A percentile compares a stretch with the other conserved stretches of the same genome.
Evolutionary conservation across 2,888 invertebrate species (phyloP).

Genomic region (Macaria notata): DNA sequence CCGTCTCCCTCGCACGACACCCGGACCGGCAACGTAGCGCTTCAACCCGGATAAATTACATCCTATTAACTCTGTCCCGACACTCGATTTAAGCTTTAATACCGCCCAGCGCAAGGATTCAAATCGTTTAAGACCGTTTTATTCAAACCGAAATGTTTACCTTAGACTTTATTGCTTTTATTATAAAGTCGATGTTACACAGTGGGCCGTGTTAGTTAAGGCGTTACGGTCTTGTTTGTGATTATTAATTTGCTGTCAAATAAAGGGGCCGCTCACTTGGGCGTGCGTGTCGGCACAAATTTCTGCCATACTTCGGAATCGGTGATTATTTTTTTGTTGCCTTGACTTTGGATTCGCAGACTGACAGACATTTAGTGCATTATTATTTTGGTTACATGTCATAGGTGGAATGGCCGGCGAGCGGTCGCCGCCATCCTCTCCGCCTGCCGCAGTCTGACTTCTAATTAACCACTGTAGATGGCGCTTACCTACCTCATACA

Average conservation of each 20-base stretch:
- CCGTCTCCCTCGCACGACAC: conserved; percentile 63
- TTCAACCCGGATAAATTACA: conserved; percentile 80
- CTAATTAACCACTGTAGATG: conserved; percentile 57
- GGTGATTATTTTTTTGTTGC: conserved; percentile 78
- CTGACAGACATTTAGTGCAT: conserved; percentile 69
- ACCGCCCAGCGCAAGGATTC: conserved; percentile 70
- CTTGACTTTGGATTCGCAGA: conserved; percentile 74
- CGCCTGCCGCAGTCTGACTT: conserved; percentile 40
- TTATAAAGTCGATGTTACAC: conserved; percentile 70
- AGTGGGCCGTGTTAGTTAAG: conserved; percentile 58
- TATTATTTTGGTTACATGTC: conserved; percentile 58
- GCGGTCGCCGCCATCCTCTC: conserved; percentile 13
- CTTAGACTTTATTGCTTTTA: conserved; percentile 64
- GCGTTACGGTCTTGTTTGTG: conserved; percentile 64
- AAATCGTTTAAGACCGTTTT: conserved; percentile 68
- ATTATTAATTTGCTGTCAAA: conserved; percentile 83
- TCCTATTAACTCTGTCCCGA: conserved; percentile 78
- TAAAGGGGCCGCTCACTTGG: conserved; percentile 82
- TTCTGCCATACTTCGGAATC: conserved; percentile 81
- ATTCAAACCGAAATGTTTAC: conserved; percentile 59
- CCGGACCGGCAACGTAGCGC: conserved; percentile 76
- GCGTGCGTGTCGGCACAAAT: conserved; percentile 81
- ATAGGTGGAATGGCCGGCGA: conserved; percentile 48
- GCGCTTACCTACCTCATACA: conserved; percentile 38
- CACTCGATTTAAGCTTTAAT: conserved; percentile 79